A percentile compares a stretch with the other conserved stretches of the same genome.
These are phyloP conservation scores for Coenonympha arcania DNA, from an alignment of 2,888 invertebrate species.

Conservation along the genomic window DNA sequence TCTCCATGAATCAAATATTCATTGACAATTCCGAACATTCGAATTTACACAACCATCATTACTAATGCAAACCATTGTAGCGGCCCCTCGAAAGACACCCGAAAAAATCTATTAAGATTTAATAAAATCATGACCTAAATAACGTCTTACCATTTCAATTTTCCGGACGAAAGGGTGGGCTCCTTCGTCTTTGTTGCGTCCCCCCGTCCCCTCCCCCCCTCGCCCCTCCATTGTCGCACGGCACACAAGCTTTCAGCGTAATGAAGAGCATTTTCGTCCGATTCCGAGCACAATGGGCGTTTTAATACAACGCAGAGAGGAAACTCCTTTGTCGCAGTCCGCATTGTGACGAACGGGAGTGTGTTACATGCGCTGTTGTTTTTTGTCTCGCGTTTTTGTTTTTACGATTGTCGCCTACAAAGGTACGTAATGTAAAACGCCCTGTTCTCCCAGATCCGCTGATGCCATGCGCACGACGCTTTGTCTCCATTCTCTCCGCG, in stretches of 20 bases:
- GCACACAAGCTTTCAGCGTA: conserved; percentile 75
- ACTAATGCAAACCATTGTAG: conserved; percentile 15
- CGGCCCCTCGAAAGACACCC: conserved; percentile 9
- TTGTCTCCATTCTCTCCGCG: not conserved
- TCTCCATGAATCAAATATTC: not conserved
- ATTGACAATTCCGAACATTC: conserved; percentile 1
- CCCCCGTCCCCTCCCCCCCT: conserved; percentile 44
- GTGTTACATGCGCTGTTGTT: conserved; percentile 58
- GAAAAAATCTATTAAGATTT: conserved; percentile 59
- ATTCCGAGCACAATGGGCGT: conserved; percentile 67
- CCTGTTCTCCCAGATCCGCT: conserved; percentile 27
- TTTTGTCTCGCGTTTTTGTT: conserved; percentile 51
- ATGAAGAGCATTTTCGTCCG: conserved; percentile 76
- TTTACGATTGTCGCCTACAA: conserved; percentile 61
- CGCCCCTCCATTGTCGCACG: conserved; percentile 65
- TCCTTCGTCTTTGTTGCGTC: conserved; percentile 63
- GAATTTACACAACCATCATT: conserved; percentile 11
- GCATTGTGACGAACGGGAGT: conserved; percentile 66
- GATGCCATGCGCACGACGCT: conserved; percentile 21
- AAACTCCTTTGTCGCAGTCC: conserved; percentile 59
- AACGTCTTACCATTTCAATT: conserved; percentile 73
- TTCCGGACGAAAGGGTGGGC: conserved; percentile 70
- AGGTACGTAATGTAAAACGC: conserved; percentile 42
- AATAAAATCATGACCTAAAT: conserved; percentile 74
- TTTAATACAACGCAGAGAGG: conserved; percentile 72